Evolutionary conservation across 2,888 invertebrate genomes (phyloP), one percentile per base, ranked within the genome.

Genomic region (Torymus auratus): DNA sequence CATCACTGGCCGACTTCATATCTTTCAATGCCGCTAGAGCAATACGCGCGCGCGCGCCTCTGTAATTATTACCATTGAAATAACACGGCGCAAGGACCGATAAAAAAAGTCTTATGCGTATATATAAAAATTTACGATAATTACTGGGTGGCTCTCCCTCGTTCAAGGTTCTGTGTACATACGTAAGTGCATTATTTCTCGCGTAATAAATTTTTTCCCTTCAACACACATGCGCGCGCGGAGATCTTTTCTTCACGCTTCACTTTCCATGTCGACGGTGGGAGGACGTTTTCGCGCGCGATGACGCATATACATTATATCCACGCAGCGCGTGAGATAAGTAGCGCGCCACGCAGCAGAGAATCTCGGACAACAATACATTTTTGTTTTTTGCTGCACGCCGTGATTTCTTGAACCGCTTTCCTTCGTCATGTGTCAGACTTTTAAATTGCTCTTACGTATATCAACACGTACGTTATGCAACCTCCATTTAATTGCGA

Each of bases 121-220:
- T 41, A 60, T 60, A 72, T 78, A 67, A 78, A 71, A 72, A 72
- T 67, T 67, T 60, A 72, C 58, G 78, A 71, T 72, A 67, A 78
- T 78, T 70, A 58, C 53, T n/a, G 41, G 60, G 65, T 52, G 55
- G 64, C 60, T 78, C 58, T 60, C 58, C 65, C 58, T 15, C 58
- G 52, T 41, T 41, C 41, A 78, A 71, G 60, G 56, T 56, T 62
- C 50, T 17, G 13, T 28, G 28, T 28, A 15, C 52, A 14, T n/a
- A 14, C 20, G 53, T 60, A 61, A 58, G 64, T 56, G 58, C 58
- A 50, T 56, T 58, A 56, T 74, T 74, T 4, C 62, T 28, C 14
- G 53, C 28, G 69, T 41, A 77, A 70, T 77, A 64, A 53, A 50
- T 71, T 68, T 70, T 56, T 55, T 20, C 41, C 41, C 41, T 41